Conservation (phyloP, 2,113 vertebrate species). For the Haplochromis burtoni region DNA sequence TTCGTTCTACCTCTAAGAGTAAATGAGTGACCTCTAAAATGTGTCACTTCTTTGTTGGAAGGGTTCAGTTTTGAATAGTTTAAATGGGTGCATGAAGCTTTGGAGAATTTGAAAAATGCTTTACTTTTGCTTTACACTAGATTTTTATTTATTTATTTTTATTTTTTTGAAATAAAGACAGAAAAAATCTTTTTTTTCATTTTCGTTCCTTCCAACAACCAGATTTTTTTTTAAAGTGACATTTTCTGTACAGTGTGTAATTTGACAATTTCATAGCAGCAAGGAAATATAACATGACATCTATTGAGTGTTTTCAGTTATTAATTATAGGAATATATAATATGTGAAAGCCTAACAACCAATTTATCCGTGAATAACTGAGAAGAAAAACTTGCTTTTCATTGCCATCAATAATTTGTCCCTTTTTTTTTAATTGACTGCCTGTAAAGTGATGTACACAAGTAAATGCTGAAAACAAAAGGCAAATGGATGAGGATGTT, state of each 20-base stretch:
- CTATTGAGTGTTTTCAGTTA: neutral
- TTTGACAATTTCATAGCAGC: neutral
- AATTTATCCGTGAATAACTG: neutral
- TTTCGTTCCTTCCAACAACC: neutral
- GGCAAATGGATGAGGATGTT: neutral
- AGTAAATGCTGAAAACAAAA: neutral
- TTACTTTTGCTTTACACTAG: neutral
- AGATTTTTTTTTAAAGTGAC: neutral
- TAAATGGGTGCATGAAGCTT: neutral
- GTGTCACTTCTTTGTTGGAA: neutral
- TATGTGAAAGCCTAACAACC: neutral
- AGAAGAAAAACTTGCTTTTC: neutral
- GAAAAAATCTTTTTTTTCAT: neutral
- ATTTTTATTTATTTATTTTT: neutral
- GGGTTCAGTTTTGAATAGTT: neutral
- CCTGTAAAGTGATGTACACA: neutral
- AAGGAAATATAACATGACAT: neutral
- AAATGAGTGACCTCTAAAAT: neutral
- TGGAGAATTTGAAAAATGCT: neutral
- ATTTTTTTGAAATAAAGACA: neutral
- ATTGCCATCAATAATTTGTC: neutral
- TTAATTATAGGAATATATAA: neutral
- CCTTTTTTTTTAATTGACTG: neutral
- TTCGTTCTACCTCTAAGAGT: neutral
- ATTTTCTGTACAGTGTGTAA: neutral